Conservation (phyloP, 2,888 invertebrate species). For the Aphodius sticticus region DNA sequence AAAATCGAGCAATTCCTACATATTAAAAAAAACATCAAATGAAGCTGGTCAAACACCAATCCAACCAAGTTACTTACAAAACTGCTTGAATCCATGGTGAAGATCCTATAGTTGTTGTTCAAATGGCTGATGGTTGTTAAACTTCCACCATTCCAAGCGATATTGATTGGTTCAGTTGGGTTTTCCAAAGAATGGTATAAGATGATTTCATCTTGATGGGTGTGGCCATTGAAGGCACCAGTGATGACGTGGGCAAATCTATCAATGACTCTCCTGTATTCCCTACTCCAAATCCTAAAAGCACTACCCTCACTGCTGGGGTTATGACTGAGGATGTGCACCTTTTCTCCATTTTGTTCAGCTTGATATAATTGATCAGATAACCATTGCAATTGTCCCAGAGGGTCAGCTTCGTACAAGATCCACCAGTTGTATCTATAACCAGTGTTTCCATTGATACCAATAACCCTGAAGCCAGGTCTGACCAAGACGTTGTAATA, state of each 20-base stretch:
- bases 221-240: conserved; percentile 85
- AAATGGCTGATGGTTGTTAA: conserved; percentile 80
- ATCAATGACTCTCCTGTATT: conserved; percentile 64
- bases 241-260: conserved; percentile 62
- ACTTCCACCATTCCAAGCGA: conserved; percentile 86
- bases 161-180: conserved; percentile 65
- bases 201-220: conserved; percentile 78
- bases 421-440: conserved; percentile 67
- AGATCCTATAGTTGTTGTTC: conserved; percentile 65
- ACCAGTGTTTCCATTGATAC: conserved; percentile 83
- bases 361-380: conserved; percentile 74
- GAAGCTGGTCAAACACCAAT: not conserved
- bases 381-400: conserved; percentile 82
- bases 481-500: conserved; percentile 77
- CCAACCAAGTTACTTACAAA: conserved; percentile 47
- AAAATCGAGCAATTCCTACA: conserved; percentile 67
- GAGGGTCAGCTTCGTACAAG: conserved; percentile 71
- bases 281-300: conserved; percentile 73
- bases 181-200: conserved; percentile 69
- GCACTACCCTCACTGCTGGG: conserved; percentile 77
- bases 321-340: conserved; percentile 85
- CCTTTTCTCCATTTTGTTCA: conserved; percentile 74
- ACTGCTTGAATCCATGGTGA: conserved; percentile 48
- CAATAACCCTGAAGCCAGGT: conserved; percentile 77
- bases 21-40: conserved; percentile 11